Percentiles rank a stretch among this genome's conserved stretches.
phyloP scores from a whole-genome alignment of 2,888 invertebrate species.

The Bombylius discolor region DNA sequence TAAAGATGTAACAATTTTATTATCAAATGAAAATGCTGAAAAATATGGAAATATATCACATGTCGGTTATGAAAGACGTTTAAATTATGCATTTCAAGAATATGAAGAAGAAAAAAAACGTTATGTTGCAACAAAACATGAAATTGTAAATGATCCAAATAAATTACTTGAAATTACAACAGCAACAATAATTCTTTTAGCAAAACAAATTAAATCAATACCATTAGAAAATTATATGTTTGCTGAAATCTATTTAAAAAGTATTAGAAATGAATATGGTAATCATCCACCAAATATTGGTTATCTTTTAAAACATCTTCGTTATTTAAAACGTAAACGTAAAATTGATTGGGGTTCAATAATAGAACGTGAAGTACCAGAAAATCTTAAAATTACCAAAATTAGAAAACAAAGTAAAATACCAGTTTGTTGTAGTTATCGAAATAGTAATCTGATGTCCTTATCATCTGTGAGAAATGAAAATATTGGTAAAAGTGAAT shows the following conservation, averaged over 20 bases:
- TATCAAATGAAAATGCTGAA: conserved; percentile 7
- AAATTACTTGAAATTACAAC: conserved; percentile 11
- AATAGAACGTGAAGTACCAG: not conserved
- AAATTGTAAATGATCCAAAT: conserved; percentile 2
- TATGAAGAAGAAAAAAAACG: conserved; percentile 3
- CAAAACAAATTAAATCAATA: conserved; percentile 7
- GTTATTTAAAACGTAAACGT: conserved; percentile 1
- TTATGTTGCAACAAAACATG: not conserved
- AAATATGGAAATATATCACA: conserved; percentile 3
- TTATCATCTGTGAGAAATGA: no score
- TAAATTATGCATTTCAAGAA: conserved; percentile 13
- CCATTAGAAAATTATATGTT: conserved; percentile 15
- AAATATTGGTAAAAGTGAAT: no score
- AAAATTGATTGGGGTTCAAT: conserved; percentile 3
- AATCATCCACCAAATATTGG: conserved; percentile 16
- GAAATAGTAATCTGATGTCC: no score
- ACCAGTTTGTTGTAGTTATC: not conserved
- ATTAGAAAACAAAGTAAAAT: not conserved
- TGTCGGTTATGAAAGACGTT: conserved; percentile 16
- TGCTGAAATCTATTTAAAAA: conserved; percentile 11
- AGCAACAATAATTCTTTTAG: conserved; percentile 14
- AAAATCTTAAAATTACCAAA: not conserved
- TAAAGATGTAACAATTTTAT: not conserved
- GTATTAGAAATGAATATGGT: conserved; percentile 14
- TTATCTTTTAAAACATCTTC: conserved; percentile 10